A percentile compares a stretch with the other conserved stretches of the same genome.
Evolutionary conservation across 2,888 invertebrate genomes (phyloP).

Genomic region (Calliopum simillimum): DNA sequence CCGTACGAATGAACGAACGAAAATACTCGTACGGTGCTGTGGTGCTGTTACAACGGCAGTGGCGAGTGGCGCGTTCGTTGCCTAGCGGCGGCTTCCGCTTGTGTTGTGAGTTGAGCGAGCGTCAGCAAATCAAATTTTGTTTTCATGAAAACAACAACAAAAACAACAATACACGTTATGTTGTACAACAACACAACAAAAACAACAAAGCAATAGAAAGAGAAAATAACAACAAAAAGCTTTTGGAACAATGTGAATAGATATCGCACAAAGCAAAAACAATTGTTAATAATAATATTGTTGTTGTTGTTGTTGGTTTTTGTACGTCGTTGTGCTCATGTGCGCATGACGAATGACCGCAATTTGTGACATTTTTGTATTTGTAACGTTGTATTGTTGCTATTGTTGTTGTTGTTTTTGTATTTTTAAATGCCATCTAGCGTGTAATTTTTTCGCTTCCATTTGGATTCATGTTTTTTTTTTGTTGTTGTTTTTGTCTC

Average conservation of each 20-base stretch:
- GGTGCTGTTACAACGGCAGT: too few relatives aligned
- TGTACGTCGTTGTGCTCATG: slow-evolving; percentile 58
- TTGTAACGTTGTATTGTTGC: slow-evolving; percentile 15
- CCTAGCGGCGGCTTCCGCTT: too few relatives aligned
- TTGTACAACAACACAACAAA: neutral
- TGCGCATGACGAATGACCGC: slow-evolving; percentile 67
- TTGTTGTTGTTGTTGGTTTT: slow-evolving; percentile 31
- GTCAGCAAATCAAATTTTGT: slow-evolving; percentile 48
- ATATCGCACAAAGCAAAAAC: slow-evolving; percentile 27
- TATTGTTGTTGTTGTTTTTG: slow-evolving; percentile 3
- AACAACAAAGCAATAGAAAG: slow-evolving; percentile 6
- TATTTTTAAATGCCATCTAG: neutral
- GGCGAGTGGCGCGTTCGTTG: too few relatives aligned
- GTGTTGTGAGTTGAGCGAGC: neutral
- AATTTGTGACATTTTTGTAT: slow-evolving; percentile 61
- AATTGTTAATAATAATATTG: slow-evolving; percentile 10
- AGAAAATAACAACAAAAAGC: slow-evolving; percentile 29
- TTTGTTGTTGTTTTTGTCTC: slow-evolving; percentile 31
- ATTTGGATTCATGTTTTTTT: slow-evolving; percentile 1
- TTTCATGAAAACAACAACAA: slow-evolving; percentile 31
- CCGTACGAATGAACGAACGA: too few relatives aligned
- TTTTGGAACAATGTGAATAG: slow-evolving; percentile 35
- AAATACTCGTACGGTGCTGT: too few relatives aligned
- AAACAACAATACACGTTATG: neutral
- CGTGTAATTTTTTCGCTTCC: neutral